Evolutionary conservation across 2,888 invertebrate species (phyloP), one percentile per base, ranked within the genome.

Genomic region (Ennomos quercinarius): DNA sequence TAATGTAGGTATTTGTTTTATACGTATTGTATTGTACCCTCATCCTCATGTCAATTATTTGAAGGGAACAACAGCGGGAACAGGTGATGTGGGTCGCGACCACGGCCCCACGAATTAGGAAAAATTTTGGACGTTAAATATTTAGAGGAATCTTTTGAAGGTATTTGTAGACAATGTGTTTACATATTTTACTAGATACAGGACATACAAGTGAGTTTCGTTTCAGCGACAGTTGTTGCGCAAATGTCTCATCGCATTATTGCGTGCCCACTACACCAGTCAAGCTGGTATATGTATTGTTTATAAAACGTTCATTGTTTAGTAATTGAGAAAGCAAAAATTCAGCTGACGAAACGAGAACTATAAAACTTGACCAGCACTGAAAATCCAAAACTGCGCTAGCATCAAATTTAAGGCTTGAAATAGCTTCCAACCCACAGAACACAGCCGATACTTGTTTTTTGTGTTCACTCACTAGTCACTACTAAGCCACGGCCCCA

Each of bases 11-110:
- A 27, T 27, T 6, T 27, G 27, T 6, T 27, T 40, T 41, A 41
- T 45, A 51, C 41, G 66, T 49, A 68, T 71, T 27, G 27, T 27
- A 27, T 27, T 73, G 64, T 72, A 89, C 88, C 90, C 90, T 86
- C 76, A 84, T 90, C 81, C 67, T 51, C 69, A 73, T 85, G 90
- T 89, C 90, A 90, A 89, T 89, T 89, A 88, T 77, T 73, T 71
- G 72, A 52, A 66, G 71, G 37, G 68, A 71, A 72, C 73, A 68
- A 71, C 62, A 65, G 61, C 51, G 45, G 35, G 64, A 64, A 64
- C 76, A 76, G 71, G 76, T 78, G 79, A 80, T 71, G 73, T 74
- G 74, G 80, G 77, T 78, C 54, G 46, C 47, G 50, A 58, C 57
- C 63, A 45, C 54, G 10, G 13, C 27, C 13, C 51, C 39, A 12